Conservation (phyloP, 2,113 vertebrate genomes). For the Pterocles orientalis region DNA sequence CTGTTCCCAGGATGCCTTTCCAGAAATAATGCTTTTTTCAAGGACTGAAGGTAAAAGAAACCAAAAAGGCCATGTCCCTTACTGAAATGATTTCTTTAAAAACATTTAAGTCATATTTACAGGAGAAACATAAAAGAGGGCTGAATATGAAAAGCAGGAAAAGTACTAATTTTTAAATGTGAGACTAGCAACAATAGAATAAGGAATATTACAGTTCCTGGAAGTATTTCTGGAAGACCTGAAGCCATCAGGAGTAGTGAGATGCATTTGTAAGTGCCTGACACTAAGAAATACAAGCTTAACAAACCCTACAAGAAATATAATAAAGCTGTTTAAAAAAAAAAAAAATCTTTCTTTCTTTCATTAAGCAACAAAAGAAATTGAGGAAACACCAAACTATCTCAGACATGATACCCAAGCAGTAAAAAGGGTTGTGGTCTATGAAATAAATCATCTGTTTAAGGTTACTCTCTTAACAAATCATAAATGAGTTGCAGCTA, state of each 20-base stretch:
- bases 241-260: neutral
- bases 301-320: neutral
- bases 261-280: neutral
- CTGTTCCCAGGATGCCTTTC: neutral
- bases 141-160: neutral
- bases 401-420: neutral
- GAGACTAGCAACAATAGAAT: neutral
- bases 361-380: neutral
- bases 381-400: neutral
- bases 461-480: neutral
- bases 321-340: fast-evolving
- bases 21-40: neutral
- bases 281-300: neutral
- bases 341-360: neutral
- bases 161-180: neutral
- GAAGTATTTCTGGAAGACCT: neutral
- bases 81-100: neutral
- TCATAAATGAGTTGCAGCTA: neutral
- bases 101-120: neutral
- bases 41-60: neutral
- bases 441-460: neutral
- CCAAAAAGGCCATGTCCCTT: neutral
- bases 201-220: neutral
- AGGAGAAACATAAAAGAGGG: neutral
- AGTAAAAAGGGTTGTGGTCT: neutral